Base-by-base conservation (phyloP, 1,140 invertebrate genomes). In the Cotesia chilonis region DNA sequence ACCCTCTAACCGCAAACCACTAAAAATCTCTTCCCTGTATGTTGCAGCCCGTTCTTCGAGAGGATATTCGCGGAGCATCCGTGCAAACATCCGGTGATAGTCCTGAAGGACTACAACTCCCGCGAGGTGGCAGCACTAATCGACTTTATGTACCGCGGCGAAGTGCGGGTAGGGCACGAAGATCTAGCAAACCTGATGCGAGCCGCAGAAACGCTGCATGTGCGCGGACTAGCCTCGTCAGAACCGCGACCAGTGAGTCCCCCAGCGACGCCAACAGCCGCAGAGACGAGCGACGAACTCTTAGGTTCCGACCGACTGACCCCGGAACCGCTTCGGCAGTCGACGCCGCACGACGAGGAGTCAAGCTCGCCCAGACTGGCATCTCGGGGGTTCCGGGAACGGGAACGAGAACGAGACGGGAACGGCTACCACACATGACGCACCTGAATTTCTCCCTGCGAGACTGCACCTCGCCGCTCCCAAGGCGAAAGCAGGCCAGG, bases 21-120 rank as follows among this genome's bases (percentile, higher is more conserved):
- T 28, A 28, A 28, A 28, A 3, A 28, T 28, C 1, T 28, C 28
- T 28, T 35, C 14, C 71, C 57, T 75, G 70, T 78, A n/a, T 71
- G 68, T 85, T 88, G 3, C 83, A 96, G 94, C 81, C 94, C 95
- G 2, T 96, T 96, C 80, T 96, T 97, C 83, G 91, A 95, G 78
- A 89, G 92, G 78, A 93, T 97, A 81, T 96, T 97, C 81, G 91
- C 92, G 68, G 94, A 96, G 77, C 95, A 94, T 77, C 94, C 95
- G n/a, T 96, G 94, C 88, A 95, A 96, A 81, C 95, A 96, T 83
- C 95, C 95, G 7, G 94, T 96, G 63, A 95, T 97, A 80, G 94
- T 96, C 61, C 84, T 96, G 17, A 96, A 96, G 84, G 95, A 96
- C 85, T 94, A 96, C 78, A 90, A 91, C 78, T 93, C 92, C 70